These are phyloP conservation scores for Portevinia maculata DNA, from an alignment of 2,888 invertebrate species.

Conservation along the genomic window DNA sequence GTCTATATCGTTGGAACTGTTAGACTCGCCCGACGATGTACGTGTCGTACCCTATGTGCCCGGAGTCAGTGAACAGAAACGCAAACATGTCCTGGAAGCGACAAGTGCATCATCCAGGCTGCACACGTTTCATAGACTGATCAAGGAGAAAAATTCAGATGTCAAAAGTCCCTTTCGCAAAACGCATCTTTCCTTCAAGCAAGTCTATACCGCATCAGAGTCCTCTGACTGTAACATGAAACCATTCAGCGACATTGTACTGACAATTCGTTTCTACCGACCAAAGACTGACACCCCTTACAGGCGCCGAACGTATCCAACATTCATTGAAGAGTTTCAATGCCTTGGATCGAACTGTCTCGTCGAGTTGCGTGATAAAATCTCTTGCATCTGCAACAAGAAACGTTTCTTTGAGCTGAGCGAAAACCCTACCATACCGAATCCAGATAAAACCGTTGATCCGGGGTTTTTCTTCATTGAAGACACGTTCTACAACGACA, in stretches of 20 bases:
- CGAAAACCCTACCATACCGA: slow-evolving; percentile 81
- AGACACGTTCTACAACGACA: slow-evolving; percentile 91
- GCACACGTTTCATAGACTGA: slow-evolving; percentile 67
- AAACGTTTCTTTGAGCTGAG: slow-evolving; percentile 86
- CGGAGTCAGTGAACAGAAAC: slow-evolving; percentile 68
- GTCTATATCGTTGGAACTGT: slow-evolving; percentile 75
- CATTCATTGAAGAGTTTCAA: slow-evolving; percentile 85
- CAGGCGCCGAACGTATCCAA: slow-evolving; percentile 78
- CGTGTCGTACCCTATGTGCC: slow-evolving; percentile 75
- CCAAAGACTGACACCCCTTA: slow-evolving; percentile 82
- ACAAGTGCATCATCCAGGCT: slow-evolving; percentile 65
- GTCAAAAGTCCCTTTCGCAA: slow-evolving; percentile 76
- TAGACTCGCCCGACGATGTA: slow-evolving; percentile 75
- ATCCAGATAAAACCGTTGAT: slow-evolving; percentile 76
- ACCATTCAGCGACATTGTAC: slow-evolving; percentile 82
- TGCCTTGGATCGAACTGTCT: slow-evolving; percentile 88
- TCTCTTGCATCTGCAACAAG: slow-evolving; percentile 89
- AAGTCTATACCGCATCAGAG: slow-evolving; percentile 23
- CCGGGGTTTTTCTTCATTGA: slow-evolving; percentile 91
- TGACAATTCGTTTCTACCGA: slow-evolving; percentile 84
- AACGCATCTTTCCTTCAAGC: slow-evolving; percentile 53
- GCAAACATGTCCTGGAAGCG: slow-evolving; percentile 51
- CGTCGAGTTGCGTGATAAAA: slow-evolving; percentile 88
- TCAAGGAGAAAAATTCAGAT: slow-evolving; percentile 72
- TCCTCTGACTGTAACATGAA: slow-evolving; percentile 73